Evolutionary conservation across 1,140 invertebrate genomes (phyloP).

Genomic region (Ooceraea biroi): DNA sequence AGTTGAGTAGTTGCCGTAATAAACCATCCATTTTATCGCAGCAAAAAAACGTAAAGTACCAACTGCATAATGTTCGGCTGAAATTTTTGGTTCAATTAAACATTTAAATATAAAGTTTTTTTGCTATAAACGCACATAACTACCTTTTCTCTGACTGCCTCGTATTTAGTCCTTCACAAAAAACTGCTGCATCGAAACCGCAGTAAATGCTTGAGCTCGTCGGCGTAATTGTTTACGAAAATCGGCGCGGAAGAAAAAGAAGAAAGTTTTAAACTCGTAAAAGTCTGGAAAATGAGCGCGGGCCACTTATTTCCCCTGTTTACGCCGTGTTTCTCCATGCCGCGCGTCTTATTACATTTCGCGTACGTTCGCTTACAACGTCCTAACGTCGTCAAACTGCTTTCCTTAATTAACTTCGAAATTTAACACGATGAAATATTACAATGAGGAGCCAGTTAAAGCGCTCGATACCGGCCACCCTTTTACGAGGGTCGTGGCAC

Average conservation of each 20-base stretch:
- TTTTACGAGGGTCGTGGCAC: conserved; percentile 72
- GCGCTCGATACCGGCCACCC: conserved; percentile 61
- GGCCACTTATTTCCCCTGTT: conserved; percentile 70
- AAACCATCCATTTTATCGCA: no score
- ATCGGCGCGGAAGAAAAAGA: conserved; percentile 8
- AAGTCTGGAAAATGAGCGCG: conserved; percentile 62
- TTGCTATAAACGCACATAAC: neutral
- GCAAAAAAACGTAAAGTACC: no score
- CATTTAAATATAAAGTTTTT: no score
- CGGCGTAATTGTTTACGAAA: conserved; percentile 70
- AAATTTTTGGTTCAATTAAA: no score
- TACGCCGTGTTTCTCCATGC: conserved; percentile 57
- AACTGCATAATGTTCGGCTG: no score
- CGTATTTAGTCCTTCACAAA: neutral
- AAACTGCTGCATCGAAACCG: neutral
- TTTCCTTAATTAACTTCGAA: conserved; percentile 64
- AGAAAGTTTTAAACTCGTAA: conserved; percentile 66
- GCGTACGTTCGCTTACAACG: conserved; percentile 35
- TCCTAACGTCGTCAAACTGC: conserved; percentile 45
- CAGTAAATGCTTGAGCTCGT: neutral
- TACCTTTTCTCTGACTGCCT: neutral
- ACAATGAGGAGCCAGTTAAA: neutral
- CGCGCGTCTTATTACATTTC: conserved; percentile 48
- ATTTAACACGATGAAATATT: conserved; percentile 52
- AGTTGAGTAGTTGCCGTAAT: no score